Conservation (phyloP, 2,113 vertebrate genomes). For the Corvus hawaiiensis region DNA sequence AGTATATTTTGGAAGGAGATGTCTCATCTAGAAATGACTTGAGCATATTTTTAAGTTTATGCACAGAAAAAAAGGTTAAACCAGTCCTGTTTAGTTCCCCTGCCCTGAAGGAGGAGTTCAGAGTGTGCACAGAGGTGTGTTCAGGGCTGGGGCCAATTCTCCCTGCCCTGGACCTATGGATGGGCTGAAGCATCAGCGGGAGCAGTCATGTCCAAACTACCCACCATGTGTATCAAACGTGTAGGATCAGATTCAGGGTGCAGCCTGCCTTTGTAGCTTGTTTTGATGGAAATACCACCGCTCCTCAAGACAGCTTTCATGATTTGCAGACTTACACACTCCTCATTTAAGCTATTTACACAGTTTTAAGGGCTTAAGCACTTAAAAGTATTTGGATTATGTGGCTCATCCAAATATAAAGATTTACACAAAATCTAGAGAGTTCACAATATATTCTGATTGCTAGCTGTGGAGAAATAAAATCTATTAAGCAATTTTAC, state of each 20-base stretch:
- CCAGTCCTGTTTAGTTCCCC: background rate
- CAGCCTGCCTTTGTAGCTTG: background rate
- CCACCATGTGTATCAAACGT: accelerated
- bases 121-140: background rate
- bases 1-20: background rate
- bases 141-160: background rate
- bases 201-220: background rate
- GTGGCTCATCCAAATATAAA: background rate
- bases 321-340: background rate
- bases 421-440: background rate
- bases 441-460: background rate
- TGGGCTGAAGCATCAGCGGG: background rate
- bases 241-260: background rate
- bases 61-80: background rate
- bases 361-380: background rate
- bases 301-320: background rate
- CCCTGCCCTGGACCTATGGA: background rate
- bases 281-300: background rate
- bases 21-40: conserved; percentile 21
- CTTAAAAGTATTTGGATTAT: background rate
- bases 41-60: background rate
- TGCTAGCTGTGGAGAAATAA: background rate
- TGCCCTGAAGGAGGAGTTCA: background rate
- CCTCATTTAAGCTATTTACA: background rate
- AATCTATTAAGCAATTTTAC: background rate